Base-by-base conservation (phyloP, 1,140 invertebrate genomes). In the Vollenhovia emeryi region DNA sequence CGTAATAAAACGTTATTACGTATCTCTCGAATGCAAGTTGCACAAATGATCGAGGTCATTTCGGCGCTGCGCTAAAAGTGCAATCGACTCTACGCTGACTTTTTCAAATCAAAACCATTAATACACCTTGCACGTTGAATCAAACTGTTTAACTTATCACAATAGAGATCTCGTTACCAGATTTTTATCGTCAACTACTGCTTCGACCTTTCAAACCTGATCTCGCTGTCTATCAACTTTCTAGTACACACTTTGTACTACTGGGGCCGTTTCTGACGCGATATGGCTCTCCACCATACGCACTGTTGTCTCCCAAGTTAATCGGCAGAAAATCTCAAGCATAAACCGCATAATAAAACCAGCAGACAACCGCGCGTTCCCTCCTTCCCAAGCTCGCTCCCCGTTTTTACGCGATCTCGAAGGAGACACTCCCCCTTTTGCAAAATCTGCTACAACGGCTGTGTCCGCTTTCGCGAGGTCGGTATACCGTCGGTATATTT, bases 401-500 rank as follows among this genome's bases (percentile, higher is more conserved):
- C 33, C 8, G n/a, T 43, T 71, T 24, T 52, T 36, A 27, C 36
- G 60, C n/a, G 13, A 18, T 59, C 8, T 55, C 52, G 33, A 89
- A 86, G 82, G 60, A 80, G 79, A 88, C 64, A 57, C 71, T n/a
- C 13, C 8, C 43, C 79, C 24, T 59, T 59, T 84, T 82, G 87
- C 78, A 64, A 91, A 92, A 90, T 91, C 89, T 89, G 85, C 86
- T 66, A 57, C 69, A 66, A 36, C 79, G 84, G 79, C 62, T 78
- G 79, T 59, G 68, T 69, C 79, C 82, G 59, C 75, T 76, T 76
- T 71, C 55, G 83, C 89, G 79, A 86, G 69, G 87, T 87, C 86
- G 87, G 71, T 89, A 86, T 83, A 80, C 86, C 89, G 88, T 66
- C 36, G 88, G 86, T 91, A 91, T 92, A 93, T 93, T 93, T 92